phyloP scores from a whole-genome alignment of 92 coral and sea anemone genomes.

The Paragorgia papillata region DNA sequence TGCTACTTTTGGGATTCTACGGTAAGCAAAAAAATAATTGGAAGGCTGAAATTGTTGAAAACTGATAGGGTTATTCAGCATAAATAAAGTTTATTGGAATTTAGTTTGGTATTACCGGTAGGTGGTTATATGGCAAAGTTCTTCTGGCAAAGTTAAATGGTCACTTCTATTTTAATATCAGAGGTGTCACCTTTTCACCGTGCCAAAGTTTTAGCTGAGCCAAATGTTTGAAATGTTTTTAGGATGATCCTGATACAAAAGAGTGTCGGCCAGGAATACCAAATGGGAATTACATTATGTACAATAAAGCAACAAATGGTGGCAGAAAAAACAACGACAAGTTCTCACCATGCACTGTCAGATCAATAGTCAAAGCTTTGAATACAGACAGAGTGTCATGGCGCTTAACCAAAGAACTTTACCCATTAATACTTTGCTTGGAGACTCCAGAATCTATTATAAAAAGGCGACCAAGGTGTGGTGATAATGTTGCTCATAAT shows the following conservation, averaged over 20 bases:
- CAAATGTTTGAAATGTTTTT: not conserved
- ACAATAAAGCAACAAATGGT: slow-evolving; percentile 19
- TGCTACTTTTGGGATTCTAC: no score
- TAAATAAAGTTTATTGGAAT: no score
- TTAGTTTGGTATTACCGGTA: no score
- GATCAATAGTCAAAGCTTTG: slow-evolving; percentile 11
- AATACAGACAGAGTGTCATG: not conserved
- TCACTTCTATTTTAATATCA: slow-evolving; percentile 18
- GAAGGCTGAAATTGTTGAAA: no score
- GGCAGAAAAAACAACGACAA: slow-evolving; percentile 11
- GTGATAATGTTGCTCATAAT: slow-evolving; percentile 70
- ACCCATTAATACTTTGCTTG: not conserved
- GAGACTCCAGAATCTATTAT: slow-evolving; percentile 13
- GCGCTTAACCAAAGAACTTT: slow-evolving; percentile 2
- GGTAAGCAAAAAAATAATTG: no score
- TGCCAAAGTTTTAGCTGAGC: no score
- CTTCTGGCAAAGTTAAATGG: not conserved
- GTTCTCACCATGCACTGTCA: slow-evolving; percentile 30
- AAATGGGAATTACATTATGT: slow-evolving; percentile 36
- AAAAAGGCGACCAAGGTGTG: slow-evolving; percentile 58
- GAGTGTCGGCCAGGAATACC: slow-evolving; percentile 16
- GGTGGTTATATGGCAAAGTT: no score
- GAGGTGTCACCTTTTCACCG: no score
- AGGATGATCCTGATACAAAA: slow-evolving; percentile 86
- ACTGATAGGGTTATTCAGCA: no score